Percentiles rank a stretch among this genome's conserved stretches.
These are phyloP conservation scores for Pseudochromis fuscus DNA, from an alignment of 2,797 vertebrate genomes.

Conservation along the genomic window DNA sequence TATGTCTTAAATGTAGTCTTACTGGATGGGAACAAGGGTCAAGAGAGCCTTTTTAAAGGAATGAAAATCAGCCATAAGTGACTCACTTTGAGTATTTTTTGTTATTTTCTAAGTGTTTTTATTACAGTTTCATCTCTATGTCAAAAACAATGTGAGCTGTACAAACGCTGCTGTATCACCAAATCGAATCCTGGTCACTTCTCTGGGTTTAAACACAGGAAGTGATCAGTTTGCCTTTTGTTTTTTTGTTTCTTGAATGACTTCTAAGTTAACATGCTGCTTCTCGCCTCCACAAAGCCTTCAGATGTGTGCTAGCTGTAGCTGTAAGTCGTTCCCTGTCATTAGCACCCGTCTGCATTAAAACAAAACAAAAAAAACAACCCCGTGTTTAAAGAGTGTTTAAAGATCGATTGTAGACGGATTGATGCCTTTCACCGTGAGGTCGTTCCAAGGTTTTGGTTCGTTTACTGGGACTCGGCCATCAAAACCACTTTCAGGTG, in stretches of 20 bases:
- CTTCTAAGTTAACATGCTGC: constrained; percentile 64
- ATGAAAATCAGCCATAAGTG: constrained; percentile 71
- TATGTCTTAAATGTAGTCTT: constrained; percentile 35
- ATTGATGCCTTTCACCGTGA: constrained; percentile 36
- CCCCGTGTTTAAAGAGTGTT: constrained; percentile 37
- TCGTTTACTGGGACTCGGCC: constrained; percentile 21
- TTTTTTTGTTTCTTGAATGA: constrained; percentile 12
- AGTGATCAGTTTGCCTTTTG: constrained; percentile 66
- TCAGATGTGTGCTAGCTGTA: constrained; percentile 59
- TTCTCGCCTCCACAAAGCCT: constrained; percentile 71
- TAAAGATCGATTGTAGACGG: constrained; percentile 58
- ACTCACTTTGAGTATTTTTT: constrained; percentile 55
- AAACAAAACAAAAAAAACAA: constrained; percentile 14
- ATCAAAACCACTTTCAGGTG: constrained; percentile 3
- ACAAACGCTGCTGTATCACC: constrained; percentile 44
- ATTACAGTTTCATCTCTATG: constrained; percentile 45
- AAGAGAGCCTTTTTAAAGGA: constrained; percentile 49
- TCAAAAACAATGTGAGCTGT: constrained; percentile 53
- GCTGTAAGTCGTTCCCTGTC: constrained; percentile 35
- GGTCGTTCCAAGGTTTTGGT: constrained; percentile 8
- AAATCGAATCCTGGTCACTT: constrained; percentile 43
- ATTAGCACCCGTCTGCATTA: constrained; percentile 25
- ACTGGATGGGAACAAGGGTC: constrained; percentile 18
- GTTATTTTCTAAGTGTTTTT: constrained; percentile 47
- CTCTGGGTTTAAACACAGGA: constrained; percentile 36